Evolutionary conservation across 2,888 invertebrate species (phyloP).

Genomic region (Sycophila texana): DNA sequence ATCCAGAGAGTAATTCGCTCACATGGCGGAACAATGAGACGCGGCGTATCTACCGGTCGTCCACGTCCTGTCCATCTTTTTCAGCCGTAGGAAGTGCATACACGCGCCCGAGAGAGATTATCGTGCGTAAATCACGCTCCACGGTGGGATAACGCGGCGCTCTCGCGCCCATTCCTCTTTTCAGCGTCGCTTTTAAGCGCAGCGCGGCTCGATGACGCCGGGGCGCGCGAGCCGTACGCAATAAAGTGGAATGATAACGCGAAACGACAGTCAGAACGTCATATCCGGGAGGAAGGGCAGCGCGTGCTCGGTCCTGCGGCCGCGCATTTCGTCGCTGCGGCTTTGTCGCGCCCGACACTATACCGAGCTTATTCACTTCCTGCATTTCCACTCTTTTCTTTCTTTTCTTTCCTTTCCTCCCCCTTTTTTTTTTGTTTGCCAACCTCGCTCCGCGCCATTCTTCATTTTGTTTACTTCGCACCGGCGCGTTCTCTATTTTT

Average conservation of each 20-base stretch:
- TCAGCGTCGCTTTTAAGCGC: conserved; percentile 24
- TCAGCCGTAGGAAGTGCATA: conserved; percentile 28
- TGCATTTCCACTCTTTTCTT: conserved; percentile 10
- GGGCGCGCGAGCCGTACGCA: conserved; percentile 58
- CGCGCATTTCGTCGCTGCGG: conserved; percentile 33
- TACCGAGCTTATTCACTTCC: conserved; percentile 44
- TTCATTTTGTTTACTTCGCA: conserved; percentile 25
- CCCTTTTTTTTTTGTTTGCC: neutral
- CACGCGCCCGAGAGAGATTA: conserved; percentile 52
- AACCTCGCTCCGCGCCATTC: neutral
- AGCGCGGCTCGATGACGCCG: conserved; percentile 39
- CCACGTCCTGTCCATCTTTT: conserved; percentile 48
- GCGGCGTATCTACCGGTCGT: conserved; percentile 32
- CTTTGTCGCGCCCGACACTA: conserved; percentile 7
- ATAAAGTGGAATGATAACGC: conserved; percentile 68
- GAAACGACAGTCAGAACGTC: conserved; percentile 63
- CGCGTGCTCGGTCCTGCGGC: conserved; percentile 53
- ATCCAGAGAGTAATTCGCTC: neutral
- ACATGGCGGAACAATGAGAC: conserved; percentile 23
- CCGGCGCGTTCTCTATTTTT: conserved; percentile 31
- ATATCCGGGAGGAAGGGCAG: conserved; percentile 63
- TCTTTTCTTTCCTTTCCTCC: neutral
- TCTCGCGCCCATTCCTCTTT: neutral
- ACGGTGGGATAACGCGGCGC: conserved; percentile 2
- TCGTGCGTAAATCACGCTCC: conserved; percentile 61